phyloP scores from a whole-genome alignment of 2,113 vertebrate genomes.

The Hemibagrus wyckioides region DNA sequence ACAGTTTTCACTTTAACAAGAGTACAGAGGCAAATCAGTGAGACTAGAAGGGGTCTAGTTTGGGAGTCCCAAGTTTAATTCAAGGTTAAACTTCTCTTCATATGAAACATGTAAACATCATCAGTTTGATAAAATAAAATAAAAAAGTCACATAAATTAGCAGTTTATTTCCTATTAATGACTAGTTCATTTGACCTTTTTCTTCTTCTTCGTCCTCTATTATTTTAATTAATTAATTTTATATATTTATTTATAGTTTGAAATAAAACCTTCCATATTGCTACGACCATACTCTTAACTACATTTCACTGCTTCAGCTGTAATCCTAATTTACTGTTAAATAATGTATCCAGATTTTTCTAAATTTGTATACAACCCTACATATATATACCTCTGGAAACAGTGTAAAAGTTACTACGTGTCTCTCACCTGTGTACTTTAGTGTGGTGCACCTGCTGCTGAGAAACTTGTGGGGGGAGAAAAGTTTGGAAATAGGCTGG shows the following conservation, averaged over 20 bases:
- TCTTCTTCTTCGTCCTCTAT: neutral
- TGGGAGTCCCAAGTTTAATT: neutral
- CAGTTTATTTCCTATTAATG: neutral
- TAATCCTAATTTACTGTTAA: neutral
- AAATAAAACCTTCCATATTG: neutral
- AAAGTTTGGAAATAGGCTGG: slow-evolving; percentile 57
- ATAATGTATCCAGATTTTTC: neutral
- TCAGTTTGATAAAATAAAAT: neutral
- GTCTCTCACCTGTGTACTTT: slow-evolving; percentile 9
- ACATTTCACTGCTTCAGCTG: neutral
- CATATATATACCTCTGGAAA: neutral
- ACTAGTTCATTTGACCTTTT: neutral
- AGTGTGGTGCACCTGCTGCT: slow-evolving; percentile 58
- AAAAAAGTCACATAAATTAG: too few species aligned
- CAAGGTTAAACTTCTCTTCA: neutral
- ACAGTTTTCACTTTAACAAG: neutral
- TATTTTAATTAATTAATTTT: neutral
- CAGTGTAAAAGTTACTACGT: neutral
- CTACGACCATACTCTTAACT: neutral
- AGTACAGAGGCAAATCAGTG: neutral
- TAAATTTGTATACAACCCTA: neutral
- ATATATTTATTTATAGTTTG: neutral
- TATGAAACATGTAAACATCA: neutral
- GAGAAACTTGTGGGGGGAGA: slow-evolving; percentile 48
- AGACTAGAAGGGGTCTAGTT: too few species aligned